Evolutionary conservation across 1,140 invertebrate species (phyloP), one percentile per base, ranked within the genome.

Genomic region (Bombus ignitus): DNA sequence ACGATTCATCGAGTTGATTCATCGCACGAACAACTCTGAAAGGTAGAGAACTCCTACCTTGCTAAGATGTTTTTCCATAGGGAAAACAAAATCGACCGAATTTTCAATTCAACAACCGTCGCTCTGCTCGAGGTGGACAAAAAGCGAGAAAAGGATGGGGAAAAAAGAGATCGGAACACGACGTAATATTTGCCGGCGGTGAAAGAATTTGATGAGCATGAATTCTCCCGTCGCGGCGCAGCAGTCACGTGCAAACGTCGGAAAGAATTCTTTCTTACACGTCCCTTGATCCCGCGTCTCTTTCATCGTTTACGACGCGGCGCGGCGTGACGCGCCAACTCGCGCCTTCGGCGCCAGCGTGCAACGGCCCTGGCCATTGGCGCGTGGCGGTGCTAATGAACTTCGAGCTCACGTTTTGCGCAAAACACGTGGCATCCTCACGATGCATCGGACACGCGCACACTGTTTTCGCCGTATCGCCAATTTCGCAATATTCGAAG

Each of bases 371-470:
- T 85, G 75, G 81, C 70, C 65, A 76, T 83, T 91, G 87, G 89
- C 89, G 89, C 87, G 87, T 89, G 81, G 78, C 87, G 84, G 85
- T 91, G 87, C 89, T 89, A 91, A 91, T 89, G 89, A 91, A 91
- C 89, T 91, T 85, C 39, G 47, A 62, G 35, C 68, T 86, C 81
- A 79, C 70, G 81, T 91, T 91, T 81, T 53, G 77, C 78, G 65
- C 75, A 75, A 82, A 88, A 76, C 89, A 83, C 82, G 83, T 81
- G 87, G 68, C 82, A 71, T 53, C 66, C 74, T 82, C 81, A 35
- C 65, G 35, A 79, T 85, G 73, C 88, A 76, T 65, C 72, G 73
- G 44, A 47, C 59, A 22, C n/a, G 9, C 8, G 32, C 35, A 3
- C 3, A n/a, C 3, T 22, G 13, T 22, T 47, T 10, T 3, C 53